A percentile compares a stretch with the other conserved stretches of the same genome.
Evolutionary conservation across 2,113 vertebrate genomes (phyloP).

Genomic region (Progne subis): DNA sequence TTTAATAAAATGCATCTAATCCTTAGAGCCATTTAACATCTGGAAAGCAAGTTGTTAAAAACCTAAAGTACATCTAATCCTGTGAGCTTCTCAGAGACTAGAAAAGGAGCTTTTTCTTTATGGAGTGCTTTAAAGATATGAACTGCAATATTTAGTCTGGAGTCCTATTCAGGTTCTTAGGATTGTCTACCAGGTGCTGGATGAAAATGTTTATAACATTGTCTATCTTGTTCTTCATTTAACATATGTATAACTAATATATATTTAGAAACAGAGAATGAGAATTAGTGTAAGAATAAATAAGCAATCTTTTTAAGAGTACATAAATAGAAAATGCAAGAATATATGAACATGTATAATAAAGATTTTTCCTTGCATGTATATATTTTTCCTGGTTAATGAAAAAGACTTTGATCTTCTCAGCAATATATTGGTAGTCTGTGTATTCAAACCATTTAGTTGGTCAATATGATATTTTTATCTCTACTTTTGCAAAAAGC

Average conservation of each 20-base stretch:
- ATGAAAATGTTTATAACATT: not conserved
- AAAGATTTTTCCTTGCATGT: not conserved
- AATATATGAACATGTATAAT: not conserved
- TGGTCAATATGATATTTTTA: not conserved
- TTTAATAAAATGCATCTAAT: constrained; percentile 57
- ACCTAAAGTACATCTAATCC: constrained; percentile 56
- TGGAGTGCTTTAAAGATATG: not conserved
- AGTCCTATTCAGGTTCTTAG: not conserved
- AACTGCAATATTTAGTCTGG: not conserved
- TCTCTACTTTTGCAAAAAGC: not conserved
- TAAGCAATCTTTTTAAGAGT: not conserved
- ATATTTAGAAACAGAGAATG: not conserved
- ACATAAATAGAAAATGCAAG: not conserved
- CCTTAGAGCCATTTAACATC: constrained; percentile 54
- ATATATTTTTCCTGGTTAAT: not conserved
- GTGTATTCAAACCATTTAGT: not conserved
- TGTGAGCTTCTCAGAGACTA: constrained; percentile 26
- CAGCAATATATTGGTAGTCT: not conserved
- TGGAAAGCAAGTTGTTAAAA: constrained; percentile 65
- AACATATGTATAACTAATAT: not conserved
- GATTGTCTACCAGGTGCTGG: not conserved
- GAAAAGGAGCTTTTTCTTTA: constrained; percentile 18
- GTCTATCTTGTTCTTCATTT: not conserved
- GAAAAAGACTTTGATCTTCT: not conserved
- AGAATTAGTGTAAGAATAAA: not conserved